These are phyloP conservation scores for Saxidomus purpurata DNA, from an alignment of 1,140 invertebrate species.

Conservation along the genomic window DNA sequence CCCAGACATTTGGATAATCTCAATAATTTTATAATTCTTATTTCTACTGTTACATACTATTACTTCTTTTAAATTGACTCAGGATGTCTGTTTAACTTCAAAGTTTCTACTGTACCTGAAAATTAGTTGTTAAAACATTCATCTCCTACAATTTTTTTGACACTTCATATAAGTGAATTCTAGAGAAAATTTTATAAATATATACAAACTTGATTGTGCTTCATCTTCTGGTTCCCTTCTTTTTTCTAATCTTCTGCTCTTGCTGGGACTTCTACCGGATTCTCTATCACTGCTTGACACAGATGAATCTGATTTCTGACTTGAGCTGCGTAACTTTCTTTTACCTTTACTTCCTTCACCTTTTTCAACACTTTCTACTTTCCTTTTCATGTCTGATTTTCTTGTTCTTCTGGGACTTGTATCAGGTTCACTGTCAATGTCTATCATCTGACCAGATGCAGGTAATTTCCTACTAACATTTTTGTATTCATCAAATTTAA, in stretches of 20 bases:
- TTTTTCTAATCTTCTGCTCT: not conserved
- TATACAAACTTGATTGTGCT: conserved; percentile 1
- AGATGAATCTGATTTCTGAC: not conserved
- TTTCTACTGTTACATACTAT: no score
- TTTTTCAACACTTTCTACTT: not conserved
- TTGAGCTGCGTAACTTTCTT: not conserved
- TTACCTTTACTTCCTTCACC: not conserved
- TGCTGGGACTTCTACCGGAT: not conserved
- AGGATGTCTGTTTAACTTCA: no score
- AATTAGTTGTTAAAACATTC: no score
- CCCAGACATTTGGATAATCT: no score
- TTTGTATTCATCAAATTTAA: not conserved
- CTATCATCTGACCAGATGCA: no score
- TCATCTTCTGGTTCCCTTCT: not conserved
- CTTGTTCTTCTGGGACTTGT: not conserved
- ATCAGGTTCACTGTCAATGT: not conserved
- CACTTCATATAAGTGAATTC: no score
- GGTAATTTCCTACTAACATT: not conserved
- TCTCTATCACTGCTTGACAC: not conserved
- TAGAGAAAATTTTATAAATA: no score
- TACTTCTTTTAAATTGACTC: no score
- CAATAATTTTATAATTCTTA: no score
- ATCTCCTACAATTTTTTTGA: no score
- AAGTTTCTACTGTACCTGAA: no score
- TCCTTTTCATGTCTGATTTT: not conserved